Evolutionary conservation across 1,140 invertebrate genomes (phyloP), one percentile per base, ranked within the genome.

Genomic region (Drosophila funebris): DNA sequence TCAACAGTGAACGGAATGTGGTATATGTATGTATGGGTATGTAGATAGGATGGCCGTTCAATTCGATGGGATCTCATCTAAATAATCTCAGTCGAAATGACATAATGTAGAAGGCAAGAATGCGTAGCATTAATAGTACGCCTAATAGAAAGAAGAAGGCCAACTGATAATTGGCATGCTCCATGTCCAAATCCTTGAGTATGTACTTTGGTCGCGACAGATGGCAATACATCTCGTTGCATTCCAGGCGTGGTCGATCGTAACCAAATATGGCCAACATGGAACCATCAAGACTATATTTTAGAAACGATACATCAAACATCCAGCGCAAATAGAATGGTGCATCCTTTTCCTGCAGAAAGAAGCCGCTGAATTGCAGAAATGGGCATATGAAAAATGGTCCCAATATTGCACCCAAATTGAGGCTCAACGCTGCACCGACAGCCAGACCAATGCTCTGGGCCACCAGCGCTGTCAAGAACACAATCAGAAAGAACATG

Each of bases 331-430:
- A 92, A 74, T 95, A 96, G 0, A 92, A 90, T 11, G 97, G 97
- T 2, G 97, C 96, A 76, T 97, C 97, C 60, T 94, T 94, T 62
- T 96, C 94, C 74, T 95, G 95, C 1, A 98, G 94, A 84, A 99
- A 98, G 92, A 98, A 98, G 13, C 97, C 97, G 41, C 95, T 96
- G 81, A 97, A 98, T 70, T 98, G 93, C 6, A 97, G 93, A 82
- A 98, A 97, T 0, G 96, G 97, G 91, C 96, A 95, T 63, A 97
- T 95, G 44, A 95, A 94, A 68, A 95, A 93, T 18, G 97, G 97
- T 16, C 97, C 97, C 89, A 98, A 94, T 78, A 98, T 96, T 0
- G 97, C 96, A 5, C 95, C 95, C 79, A 95, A 93, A 95, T 96
- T 94, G 18, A 97, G 92, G 89, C 94, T 95, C 69, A 97, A 94